Evolutionary conservation across 2,888 invertebrate genomes (phyloP).

Genomic region (Silvanus unidentatus): DNA sequence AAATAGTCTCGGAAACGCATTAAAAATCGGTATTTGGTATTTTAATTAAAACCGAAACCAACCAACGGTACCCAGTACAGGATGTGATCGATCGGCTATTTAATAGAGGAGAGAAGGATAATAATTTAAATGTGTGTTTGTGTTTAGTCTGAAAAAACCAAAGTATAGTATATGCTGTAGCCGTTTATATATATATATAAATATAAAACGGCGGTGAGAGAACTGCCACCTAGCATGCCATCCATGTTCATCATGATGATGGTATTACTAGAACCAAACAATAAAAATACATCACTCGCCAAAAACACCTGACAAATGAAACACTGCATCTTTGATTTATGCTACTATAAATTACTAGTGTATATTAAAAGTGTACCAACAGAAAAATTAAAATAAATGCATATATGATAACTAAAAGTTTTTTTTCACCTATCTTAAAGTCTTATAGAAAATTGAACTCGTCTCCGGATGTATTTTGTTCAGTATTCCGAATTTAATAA

Average conservation of each 20-base stretch:
- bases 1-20: background rate
- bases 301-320: slow-evolving; percentile 49
- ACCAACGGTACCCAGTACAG: background rate
- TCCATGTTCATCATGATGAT: slow-evolving; percentile 21
- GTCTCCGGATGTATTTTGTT: no score
- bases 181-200: no score
- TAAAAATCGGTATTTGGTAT: background rate
- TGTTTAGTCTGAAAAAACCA: background rate
- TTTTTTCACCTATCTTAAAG: no score
- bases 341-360: slow-evolving; percentile 43
- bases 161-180: background rate
- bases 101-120: background rate
- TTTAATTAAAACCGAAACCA: background rate
- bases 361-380: slow-evolving; percentile 42
- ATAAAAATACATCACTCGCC: slow-evolving; percentile 47
- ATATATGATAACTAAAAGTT: slow-evolving; percentile 26
- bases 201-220: slow-evolving; percentile 17
- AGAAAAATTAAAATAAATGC: slow-evolving; percentile 42
- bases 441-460: no score
- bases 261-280: slow-evolving; percentile 39
- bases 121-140: slow-evolving; percentile 1
- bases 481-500: no score
- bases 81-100: background rate
- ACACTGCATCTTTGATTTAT: slow-evolving; percentile 48
- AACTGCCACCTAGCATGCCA: slow-evolving; percentile 44